phyloP scores from a whole-genome alignment of 1,140 invertebrate species.

The Bacillus rossius region DNA sequence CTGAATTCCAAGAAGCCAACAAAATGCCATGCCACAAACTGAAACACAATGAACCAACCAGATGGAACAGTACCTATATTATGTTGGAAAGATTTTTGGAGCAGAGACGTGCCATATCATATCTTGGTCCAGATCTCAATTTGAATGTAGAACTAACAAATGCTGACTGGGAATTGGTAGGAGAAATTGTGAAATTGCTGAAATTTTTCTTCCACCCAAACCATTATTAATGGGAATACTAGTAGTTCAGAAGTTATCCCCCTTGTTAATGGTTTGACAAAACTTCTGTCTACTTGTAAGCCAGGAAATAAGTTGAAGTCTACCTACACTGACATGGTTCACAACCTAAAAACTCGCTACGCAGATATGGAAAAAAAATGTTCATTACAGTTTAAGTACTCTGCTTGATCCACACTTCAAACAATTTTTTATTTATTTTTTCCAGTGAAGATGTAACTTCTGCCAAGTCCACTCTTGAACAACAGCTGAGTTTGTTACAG shows the following conservation, averaged over 20 bases:
- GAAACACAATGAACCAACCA: neutral
- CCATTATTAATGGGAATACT: neutral
- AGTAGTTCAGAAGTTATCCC: constrained; percentile 5
- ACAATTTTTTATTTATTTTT: no score
- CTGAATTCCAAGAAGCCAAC: neutral
- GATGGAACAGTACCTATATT: neutral
- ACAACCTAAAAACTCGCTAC: no score
- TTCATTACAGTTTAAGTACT: no score
- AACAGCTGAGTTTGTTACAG: no score
- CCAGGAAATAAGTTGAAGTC: no score
- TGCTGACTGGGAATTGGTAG: neutral
- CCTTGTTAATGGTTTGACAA: constrained; percentile 3
- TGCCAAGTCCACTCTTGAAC: no score
- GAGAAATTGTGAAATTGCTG: neutral
- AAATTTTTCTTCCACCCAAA: neutral
- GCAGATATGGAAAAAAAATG: no score
- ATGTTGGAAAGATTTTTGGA: neutral
- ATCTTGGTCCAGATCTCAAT: neutral
- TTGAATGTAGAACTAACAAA: neutral
- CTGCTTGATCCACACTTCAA: no score
- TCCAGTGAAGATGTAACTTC: no score
- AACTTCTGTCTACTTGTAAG: no score
- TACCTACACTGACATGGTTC: no score
- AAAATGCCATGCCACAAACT: neutral
- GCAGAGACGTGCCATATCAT: neutral